These are phyloP conservation scores for Calycopis cecrops DNA, from an alignment of 1,140 invertebrate species.

Conservation along the genomic window DNA sequence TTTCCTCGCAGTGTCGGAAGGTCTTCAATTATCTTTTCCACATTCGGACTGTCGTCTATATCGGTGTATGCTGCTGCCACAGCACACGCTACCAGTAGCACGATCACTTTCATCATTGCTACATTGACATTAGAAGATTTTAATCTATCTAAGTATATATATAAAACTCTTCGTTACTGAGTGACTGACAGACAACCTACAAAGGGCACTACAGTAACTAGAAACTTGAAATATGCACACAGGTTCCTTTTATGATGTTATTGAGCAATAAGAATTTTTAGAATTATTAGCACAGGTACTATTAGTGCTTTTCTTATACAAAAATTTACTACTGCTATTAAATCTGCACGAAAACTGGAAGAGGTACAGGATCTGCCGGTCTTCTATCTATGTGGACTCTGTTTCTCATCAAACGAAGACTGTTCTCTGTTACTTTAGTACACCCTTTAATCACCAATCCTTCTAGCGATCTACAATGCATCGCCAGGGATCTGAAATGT, in stretches of 20 bases:
- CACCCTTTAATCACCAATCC: conserved; percentile 71
- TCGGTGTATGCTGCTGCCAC: not conserved
- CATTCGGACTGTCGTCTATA: not conserved
- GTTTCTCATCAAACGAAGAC: conserved; percentile 66
- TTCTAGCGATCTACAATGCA: conserved; percentile 61
- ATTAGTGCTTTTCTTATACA: no score
- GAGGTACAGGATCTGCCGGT: conserved; percentile 34
- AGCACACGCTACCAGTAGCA: not conserved
- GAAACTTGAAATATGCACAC: no score
- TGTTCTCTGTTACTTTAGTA: conserved; percentile 73
- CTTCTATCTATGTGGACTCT: conserved; percentile 67
- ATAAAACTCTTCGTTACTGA: no score
- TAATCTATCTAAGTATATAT: no score
- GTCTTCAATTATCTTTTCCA: not conserved
- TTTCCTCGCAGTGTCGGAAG: not conserved
- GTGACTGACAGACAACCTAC: no score
- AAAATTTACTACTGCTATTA: conserved; percentile 17
- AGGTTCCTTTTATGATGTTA: no score
- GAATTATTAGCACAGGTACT: no score
- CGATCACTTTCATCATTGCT: no score
- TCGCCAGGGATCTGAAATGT: conserved; percentile 71
- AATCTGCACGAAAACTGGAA: conserved; percentile 46
- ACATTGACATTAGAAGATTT: no score
- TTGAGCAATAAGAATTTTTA: no score
- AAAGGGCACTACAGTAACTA: no score